Conservation (phyloP, 2,797 vertebrate species). For the Sorex maritimensis region DNA sequence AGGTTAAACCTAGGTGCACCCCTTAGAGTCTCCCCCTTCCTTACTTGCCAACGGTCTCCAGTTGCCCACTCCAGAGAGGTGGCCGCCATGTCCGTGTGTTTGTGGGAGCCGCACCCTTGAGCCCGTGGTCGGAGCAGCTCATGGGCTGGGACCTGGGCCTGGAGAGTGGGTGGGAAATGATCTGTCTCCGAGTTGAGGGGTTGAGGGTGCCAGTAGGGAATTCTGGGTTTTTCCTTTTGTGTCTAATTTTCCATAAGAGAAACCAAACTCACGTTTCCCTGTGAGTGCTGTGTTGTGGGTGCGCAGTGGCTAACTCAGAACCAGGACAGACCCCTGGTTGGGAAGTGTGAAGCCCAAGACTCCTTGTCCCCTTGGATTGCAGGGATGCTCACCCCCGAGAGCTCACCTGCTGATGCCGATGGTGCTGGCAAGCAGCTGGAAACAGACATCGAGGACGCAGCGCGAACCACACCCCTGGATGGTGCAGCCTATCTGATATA, state of each 20-base stretch:
- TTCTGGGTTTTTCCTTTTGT: not conserved
- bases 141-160: too few relatives aligned
- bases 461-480: constrained; percentile 80
- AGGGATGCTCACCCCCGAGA: constrained; percentile 84
- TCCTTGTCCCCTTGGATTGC: constrained; percentile 77
- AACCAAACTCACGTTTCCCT: too few relatives aligned
- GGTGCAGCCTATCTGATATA: constrained; percentile 83
- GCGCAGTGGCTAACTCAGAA: constrained; percentile 5
- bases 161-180: too few relatives aligned
- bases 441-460: constrained; percentile 80
- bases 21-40: not conserved
- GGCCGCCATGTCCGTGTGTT: too few relatives aligned
- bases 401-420: constrained; percentile 71
- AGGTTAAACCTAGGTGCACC: not conserved
- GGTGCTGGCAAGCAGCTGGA: constrained; percentile 74
- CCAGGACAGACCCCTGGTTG: constrained; percentile 3
- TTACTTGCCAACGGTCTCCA: not conserved
- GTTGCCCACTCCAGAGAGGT: not conserved
- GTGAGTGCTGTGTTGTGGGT: not conserved
- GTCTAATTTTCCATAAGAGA: not conserved
- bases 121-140: too few relatives aligned
- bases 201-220: not conserved
- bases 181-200: not conserved
- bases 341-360: not conserved
- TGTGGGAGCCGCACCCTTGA: too few relatives aligned